Evolutionary conservation across 2,113 vertebrate genomes (phyloP).

Genomic region (Chionis minor): DNA sequence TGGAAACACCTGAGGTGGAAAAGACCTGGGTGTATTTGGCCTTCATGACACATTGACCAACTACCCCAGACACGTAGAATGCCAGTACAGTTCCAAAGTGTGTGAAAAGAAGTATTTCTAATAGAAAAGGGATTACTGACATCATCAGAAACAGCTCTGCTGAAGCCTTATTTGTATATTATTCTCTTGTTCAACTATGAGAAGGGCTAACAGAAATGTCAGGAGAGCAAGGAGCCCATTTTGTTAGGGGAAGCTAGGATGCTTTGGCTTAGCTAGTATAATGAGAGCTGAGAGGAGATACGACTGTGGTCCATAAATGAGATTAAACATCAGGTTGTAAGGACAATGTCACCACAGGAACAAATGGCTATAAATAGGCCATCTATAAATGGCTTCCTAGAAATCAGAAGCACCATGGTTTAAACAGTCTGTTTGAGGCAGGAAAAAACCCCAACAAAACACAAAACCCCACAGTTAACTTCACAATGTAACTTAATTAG

Average conservation of each 20-base stretch:
- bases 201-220: not conserved
- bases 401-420: not conserved
- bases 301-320: not conserved
- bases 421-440: not conserved
- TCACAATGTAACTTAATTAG: not conserved
- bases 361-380: not conserved
- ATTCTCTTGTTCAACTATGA: not conserved
- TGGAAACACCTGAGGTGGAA: not conserved
- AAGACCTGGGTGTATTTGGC: not conserved
- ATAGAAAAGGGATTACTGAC: not conserved
- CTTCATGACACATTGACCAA: not conserved
- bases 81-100: not conserved
- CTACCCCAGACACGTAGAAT: not conserved
- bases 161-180: not conserved
- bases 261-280: not conserved
- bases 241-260: not conserved
- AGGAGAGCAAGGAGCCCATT: fast-evolving
- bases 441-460: not conserved
- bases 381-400: not conserved
- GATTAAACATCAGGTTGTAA: not conserved
- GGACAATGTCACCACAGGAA: not conserved
- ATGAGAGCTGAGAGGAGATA: not conserved
- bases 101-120: not conserved
- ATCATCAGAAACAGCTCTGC: not conserved
- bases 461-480: not conserved